Percentiles rank a stretch among this genome's conserved stretches.
Evolutionary conservation across 2,113 vertebrate species (phyloP).

Genomic region (Deroptyus accipitrinus): DNA sequence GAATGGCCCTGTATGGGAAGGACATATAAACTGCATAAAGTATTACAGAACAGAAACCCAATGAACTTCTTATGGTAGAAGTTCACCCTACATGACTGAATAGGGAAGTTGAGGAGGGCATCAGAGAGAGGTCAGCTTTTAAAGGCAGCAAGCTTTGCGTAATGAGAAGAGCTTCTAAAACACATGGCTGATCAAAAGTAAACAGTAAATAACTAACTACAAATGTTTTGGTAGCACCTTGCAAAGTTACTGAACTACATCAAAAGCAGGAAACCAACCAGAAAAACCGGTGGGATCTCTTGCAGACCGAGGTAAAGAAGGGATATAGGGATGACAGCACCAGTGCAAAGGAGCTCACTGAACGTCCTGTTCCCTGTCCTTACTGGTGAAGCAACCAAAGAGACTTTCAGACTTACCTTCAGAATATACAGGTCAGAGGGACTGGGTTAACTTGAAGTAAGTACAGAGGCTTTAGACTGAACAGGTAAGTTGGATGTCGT

Average conservation of each 20-base stretch:
- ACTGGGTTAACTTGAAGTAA: neutral
- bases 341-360: neutral
- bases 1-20: neutral
- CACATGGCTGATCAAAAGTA: neutral
- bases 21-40: neutral
- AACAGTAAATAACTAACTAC: neutral
- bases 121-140: neutral
- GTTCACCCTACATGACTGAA: neutral
- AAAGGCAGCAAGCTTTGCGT: neutral
- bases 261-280: neutral
- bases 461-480: neutral
- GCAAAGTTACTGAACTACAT: neutral
- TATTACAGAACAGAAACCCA: neutral
- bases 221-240: neutral
- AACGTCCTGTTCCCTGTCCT: neutral
- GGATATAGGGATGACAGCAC: neutral
- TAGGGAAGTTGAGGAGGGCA: neutral
- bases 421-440: neutral
- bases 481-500: rapidly evolving
- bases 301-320: neutral
- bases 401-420: neutral
- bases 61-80: neutral
- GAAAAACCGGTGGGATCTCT: neutral
- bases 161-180: neutral
- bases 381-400: neutral